phyloP scores from a whole-genome alignment of 2,888 invertebrate genomes.

The Sicus ferrugineus region DNA sequence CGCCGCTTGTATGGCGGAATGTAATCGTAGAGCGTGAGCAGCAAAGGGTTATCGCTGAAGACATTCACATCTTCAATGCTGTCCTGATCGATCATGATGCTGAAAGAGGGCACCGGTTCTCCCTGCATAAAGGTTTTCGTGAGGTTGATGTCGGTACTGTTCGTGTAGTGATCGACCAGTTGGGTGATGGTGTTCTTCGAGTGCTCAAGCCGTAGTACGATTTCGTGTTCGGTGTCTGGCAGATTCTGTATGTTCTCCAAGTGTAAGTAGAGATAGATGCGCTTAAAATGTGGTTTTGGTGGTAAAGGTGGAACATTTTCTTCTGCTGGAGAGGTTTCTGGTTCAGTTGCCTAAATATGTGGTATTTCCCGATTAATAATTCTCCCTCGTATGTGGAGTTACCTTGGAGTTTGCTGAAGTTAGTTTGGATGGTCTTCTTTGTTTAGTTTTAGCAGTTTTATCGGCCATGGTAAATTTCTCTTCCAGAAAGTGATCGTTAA shows the following conservation, averaged over 20 bases:
- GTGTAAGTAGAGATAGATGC: constrained; percentile 53
- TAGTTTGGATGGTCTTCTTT: no score
- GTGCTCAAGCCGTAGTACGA: constrained; percentile 53
- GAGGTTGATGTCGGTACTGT: constrained; percentile 48
- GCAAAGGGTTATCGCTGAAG: constrained; percentile 51
- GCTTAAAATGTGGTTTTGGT: constrained; percentile 34
- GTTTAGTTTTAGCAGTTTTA: no score
- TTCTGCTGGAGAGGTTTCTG: not conserved
- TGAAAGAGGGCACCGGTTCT: constrained; percentile 48
- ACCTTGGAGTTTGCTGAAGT: no score
- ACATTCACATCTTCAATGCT: constrained; percentile 51
- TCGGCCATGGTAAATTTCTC: no score
- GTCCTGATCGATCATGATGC: constrained; percentile 53
- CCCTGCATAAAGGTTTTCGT: constrained; percentile 33
- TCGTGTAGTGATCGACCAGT: constrained; percentile 52
- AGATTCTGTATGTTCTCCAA: constrained; percentile 44
- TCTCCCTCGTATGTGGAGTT: no score
- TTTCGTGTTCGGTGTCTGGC: constrained; percentile 35
- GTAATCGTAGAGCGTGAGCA: constrained; percentile 50
- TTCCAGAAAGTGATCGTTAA: no score
- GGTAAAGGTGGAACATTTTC: not conserved
- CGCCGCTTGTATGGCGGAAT: constrained; percentile 37
- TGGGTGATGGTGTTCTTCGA: constrained; percentile 47
- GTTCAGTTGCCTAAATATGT: not conserved
- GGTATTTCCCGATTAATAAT: not conserved